phyloP scores from a whole-genome alignment of 2,888 invertebrate genomes.

The Acanthopleura granulata region DNA sequence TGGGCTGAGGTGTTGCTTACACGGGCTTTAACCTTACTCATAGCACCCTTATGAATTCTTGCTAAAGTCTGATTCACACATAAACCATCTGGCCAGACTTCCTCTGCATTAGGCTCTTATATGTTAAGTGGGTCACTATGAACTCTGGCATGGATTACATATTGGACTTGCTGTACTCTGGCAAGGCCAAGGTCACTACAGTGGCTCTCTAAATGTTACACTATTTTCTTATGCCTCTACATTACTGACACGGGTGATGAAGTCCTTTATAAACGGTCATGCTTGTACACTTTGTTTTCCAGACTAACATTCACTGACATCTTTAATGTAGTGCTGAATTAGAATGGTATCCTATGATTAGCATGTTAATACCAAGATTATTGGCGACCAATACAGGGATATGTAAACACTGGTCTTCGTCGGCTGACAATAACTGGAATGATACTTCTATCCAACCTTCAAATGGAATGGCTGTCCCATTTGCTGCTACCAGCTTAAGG shows the following conservation, averaged over 20 bases:
- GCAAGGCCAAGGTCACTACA: background rate
- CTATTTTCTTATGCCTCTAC: no score
- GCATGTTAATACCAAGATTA: background rate
- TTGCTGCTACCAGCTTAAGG: background rate
- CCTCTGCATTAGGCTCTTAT: background rate
- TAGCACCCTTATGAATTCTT: background rate
- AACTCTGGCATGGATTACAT: background rate
- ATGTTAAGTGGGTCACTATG: background rate
- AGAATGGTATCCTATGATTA: background rate
- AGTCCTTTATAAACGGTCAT: background rate
- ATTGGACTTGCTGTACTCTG: background rate
- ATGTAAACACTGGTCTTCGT: background rate
- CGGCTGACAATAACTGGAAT: background rate
- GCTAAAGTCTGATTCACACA: background rate
- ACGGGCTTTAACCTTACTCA: background rate
- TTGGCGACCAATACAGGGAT: background rate
- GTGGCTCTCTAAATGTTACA: no score
- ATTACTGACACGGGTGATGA: no score
- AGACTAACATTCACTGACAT: no score
- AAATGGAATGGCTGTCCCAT: conserved; percentile 2
- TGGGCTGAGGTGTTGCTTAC: background rate
- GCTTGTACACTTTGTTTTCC: no score
- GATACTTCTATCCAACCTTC: background rate
- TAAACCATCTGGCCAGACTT: background rate
- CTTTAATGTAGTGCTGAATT: background rate